Evolutionary conservation across 2,888 invertebrate genomes (phyloP).

Genomic region (Nasonovia ribisnigri): DNA sequence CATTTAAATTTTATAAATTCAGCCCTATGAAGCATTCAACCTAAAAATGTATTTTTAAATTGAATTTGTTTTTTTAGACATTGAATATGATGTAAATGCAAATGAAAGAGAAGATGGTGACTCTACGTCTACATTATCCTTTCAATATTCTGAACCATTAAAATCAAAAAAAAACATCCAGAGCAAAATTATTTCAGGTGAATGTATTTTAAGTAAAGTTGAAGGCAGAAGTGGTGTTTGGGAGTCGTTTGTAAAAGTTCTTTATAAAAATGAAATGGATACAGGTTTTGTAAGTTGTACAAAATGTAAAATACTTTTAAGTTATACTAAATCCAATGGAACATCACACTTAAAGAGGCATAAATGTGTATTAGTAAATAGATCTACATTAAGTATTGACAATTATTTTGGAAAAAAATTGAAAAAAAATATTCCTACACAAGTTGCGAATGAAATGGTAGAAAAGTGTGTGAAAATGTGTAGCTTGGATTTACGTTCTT

Average conservation of each 20-base stretch:
- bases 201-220: too few relatives aligned
- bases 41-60: too few relatives aligned
- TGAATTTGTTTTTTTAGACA: too few relatives aligned
- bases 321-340: not conserved
- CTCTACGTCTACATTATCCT: too few relatives aligned
- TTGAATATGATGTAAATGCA: too few relatives aligned
- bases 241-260: too few relatives aligned
- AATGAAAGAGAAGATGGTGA: too few relatives aligned
- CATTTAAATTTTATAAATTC: too few relatives aligned
- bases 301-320: not conserved
- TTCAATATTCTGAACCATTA: too few relatives aligned
- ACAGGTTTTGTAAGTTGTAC: not conserved
- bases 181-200: too few relatives aligned
- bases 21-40: too few relatives aligned
- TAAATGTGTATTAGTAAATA: not conserved
- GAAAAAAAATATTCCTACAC: not conserved
- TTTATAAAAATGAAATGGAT: not conserved
- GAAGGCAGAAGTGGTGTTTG: too few relatives aligned
- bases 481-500: constrained; percentile 18
- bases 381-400: not conserved
- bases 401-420: not conserved
- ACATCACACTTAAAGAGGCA: not conserved
- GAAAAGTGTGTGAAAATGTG: not conserved
- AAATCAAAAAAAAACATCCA: not conserved
- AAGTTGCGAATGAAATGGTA: not conserved